Evolutionary conservation across 2,797 vertebrate genomes (phyloP), one percentile per base, ranked within the genome.

Genomic region (Microctenopoma lineatum): DNA sequence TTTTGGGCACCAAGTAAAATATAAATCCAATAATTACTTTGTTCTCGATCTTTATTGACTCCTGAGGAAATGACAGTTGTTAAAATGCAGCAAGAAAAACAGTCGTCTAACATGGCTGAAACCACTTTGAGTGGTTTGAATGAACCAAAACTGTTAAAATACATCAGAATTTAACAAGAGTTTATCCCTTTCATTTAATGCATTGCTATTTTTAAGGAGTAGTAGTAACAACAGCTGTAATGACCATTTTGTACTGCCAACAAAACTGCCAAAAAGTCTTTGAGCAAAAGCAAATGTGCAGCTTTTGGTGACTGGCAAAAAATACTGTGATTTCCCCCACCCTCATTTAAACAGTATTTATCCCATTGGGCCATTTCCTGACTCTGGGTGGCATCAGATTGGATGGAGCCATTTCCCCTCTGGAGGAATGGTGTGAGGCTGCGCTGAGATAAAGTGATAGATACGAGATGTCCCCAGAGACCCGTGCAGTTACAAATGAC

Each of bases 351-450:
- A 45, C 51, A 25, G 69, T 32, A 59, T 76, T 91, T 90, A 89
- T 85, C 84, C 64, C 62, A 83, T 82, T 63, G 66, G 66, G 51
- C 70, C 62, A 84, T 86, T 92, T 92, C 91, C 91, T 86, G 86
- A 85, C 75, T 74, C 79, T 18, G 51, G 72, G 84, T 87, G 80
- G 83, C 87, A 89, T 90, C 88, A 87, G 88, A 90, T 90, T 85
- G 81, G 77, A 87, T 32, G 42, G 39, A 86, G 70, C 61, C 68
- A 89, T 87, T 89, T 89, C 86, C 86, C 77, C 75, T 84, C 42
- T 73, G 53, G 85, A 67, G 85, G 80, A 81, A 67, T 29, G 29
- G 0, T 44, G 59, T 48, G 48, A 77, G 61, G 54, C 73, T 58
- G 56, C 55, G 16, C 18, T 34, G 55, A 87, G 74, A 86, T 81